Evolutionary conservation across 1,140 invertebrate species (phyloP), one percentile per base, ranked within the genome.

Genomic region (Acromyrmex echinatior): DNA sequence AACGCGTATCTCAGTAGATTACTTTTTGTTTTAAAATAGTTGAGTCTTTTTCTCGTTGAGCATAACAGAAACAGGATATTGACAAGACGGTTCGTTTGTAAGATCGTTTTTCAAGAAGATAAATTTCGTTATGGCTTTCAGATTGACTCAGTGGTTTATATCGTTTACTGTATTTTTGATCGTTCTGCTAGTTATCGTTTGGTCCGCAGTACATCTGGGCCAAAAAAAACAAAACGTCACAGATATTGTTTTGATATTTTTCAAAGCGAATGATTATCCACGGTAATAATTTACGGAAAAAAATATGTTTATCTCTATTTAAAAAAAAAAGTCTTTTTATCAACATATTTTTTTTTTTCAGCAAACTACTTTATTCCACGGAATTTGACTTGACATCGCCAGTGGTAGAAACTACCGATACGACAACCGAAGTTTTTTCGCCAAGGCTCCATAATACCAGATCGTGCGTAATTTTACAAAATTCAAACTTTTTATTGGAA

Each of bases 201-300:
- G 76, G 53, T 60, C 84, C 39, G 28, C 65, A 28, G n/a, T 90
- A 58, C 84, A 91, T 56, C 28, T 90, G 39, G 77, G 89, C 9
- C 68, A 56, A 10, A 63, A 96, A 95, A 87, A 97, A 96, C 49
- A n/a, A 0, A 21, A 45, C 2, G n/a, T 16, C 7, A 53, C 14
- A 21, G 35, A 49, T 53, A 25, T 35, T 18, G 2, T 1, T 10
- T 1, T 6, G 1, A 66, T 25, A 66, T 51, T 28, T 28, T 3
- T 31, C 3, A 16, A 71, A 2, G 7, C 12, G 2, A n/a, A 35
- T n/a, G 12, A 58, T 58, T 35, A 56, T 45, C 7, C 65, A 21
- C n/a, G 16, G 1, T 1, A 58, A 6, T n/a, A 39, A 81, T 56
- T 76, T 39, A 60, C 3, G 10, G n/a, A 66, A 73, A 56, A 12